Evolutionary conservation across 2,113 vertebrate genomes (phyloP), one percentile per base, ranked within the genome.

Genomic region (Syngnathus typhle): DNA sequence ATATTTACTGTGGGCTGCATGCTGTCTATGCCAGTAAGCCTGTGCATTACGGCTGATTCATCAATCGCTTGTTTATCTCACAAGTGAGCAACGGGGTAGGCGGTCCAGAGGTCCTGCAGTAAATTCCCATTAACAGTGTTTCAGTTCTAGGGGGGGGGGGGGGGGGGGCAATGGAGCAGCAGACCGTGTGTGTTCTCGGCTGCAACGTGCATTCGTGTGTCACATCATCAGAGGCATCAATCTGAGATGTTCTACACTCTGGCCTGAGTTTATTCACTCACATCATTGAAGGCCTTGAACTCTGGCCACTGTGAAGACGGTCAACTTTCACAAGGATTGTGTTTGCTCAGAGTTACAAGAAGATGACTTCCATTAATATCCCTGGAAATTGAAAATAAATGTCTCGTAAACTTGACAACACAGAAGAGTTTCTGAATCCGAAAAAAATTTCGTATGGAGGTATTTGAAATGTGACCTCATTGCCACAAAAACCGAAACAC

Each of bases 11-110:
- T 76, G 84, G 86, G 82, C 81, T 79, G 85, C 60, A 32, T 73
- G 75, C 84, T 83, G 87, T 77, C 84, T 85, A 80, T 89, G 84
- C 85, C 84, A 77, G 80, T 86, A 88, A 90, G 86, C 82, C 82
- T 69, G 78, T 83, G 81, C 82, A 85, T 89, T 87, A 89, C 46
- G 78, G 75, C 82, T 77, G 84, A 87, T 89, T 89, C 89, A 89
- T 91, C 85, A 91, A 86, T 85, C 76, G 82, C 69, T 83, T 88
- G 84, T 88, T 87, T 89, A 86, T 86, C 86, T 86, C 67, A 39
- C 74, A 68, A 78, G 79, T 64, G 81, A 84, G 78, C 39, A 64
- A 63, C 67, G 49, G 44, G 46, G 65, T 65, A 83, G 79, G 74
- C 2, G 63, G 27, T 63, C 60, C 61, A 83, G 79, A 73, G 75